Percentiles rank a stretch among this genome's conserved stretches.
phyloP scores from a whole-genome alignment of 2,113 vertebrate genomes.

The Hypocryptadius cinnamomeus region DNA sequence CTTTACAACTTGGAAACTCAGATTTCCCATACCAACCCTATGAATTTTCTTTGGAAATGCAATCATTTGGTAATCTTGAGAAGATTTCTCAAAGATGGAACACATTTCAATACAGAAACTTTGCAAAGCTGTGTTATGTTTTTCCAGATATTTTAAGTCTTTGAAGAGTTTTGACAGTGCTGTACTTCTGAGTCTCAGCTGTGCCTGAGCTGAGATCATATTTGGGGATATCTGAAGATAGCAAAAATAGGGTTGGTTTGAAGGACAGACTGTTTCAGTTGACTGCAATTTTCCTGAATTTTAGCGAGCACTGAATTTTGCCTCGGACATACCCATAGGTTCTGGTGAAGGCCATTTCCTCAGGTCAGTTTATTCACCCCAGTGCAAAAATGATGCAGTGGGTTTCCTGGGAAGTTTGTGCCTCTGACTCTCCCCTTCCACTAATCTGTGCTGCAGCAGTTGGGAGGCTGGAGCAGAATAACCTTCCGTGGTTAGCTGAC shows the following conservation, averaged over 20 bases:
- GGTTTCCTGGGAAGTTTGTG: background rate
- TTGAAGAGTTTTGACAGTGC: background rate
- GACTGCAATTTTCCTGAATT: background rate
- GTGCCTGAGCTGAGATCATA: background rate
- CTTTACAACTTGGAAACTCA: background rate
- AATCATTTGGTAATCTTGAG: background rate
- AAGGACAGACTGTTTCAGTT: background rate
- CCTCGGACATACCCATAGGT: background rate
- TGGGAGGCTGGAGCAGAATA: slow-evolving; percentile 26
- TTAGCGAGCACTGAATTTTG: accelerated
- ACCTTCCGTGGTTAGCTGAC: slow-evolving; percentile 46
- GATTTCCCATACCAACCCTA: background rate
- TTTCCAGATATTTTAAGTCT: background rate
- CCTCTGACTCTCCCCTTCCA: background rate
- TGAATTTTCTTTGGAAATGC: background rate
- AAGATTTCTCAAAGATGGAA: background rate
- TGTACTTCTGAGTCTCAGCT: background rate
- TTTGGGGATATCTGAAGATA: background rate
- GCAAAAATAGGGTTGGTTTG: background rate
- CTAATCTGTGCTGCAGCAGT: slow-evolving; percentile 38
- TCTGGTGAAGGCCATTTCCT: background rate
- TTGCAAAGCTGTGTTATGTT: background rate
- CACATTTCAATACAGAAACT: background rate
- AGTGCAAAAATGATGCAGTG: background rate
- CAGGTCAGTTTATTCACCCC: background rate